phyloP scores from a whole-genome alignment of 2,113 vertebrate species.

The Pseudolaguvia tuberculata region DNA sequence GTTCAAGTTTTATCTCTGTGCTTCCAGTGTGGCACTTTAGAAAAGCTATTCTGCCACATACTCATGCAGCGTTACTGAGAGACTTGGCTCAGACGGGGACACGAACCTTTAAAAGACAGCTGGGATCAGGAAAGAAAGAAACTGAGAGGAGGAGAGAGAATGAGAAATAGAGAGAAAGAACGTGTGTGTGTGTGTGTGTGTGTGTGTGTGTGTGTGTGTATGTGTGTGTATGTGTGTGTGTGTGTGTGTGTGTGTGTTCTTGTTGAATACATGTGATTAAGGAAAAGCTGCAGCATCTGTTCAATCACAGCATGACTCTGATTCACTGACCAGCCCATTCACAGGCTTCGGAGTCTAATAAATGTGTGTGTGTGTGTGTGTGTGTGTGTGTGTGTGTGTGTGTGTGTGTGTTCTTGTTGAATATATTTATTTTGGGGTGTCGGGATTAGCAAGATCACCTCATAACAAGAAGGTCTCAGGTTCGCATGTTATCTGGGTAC shows the following conservation, averaged over 20 bases:
- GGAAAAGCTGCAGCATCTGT: slow-evolving; percentile 31
- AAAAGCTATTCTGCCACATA: not conserved
- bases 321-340: slow-evolving; percentile 19
- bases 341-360: not conserved
- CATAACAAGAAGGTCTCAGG: too few relatives aligned
- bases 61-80: slow-evolving; percentile 20
- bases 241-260: not conserved
- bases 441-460: too few relatives aligned
- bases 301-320: slow-evolving; percentile 5
- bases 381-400: too few relatives aligned
- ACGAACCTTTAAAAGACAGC: not conserved
- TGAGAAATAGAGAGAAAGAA: slow-evolving; percentile 39
- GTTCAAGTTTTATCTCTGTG: not conserved
- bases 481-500: too few relatives aligned
- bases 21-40: not conserved
- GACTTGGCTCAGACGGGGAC: slow-evolving; percentile 8
- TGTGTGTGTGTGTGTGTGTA: not conserved
- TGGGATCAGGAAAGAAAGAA: not conserved
- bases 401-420: too few relatives aligned
- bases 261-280: slow-evolving; percentile 22
- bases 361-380: not conserved
- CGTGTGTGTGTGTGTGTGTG: slow-evolving; percentile 12
- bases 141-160: slow-evolving; percentile 35
- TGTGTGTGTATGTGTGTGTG: slow-evolving; percentile 3
- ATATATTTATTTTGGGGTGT: too few relatives aligned